phyloP scores from a whole-genome alignment of 2,888 invertebrate species.

The Aplocera efformata region DNA sequence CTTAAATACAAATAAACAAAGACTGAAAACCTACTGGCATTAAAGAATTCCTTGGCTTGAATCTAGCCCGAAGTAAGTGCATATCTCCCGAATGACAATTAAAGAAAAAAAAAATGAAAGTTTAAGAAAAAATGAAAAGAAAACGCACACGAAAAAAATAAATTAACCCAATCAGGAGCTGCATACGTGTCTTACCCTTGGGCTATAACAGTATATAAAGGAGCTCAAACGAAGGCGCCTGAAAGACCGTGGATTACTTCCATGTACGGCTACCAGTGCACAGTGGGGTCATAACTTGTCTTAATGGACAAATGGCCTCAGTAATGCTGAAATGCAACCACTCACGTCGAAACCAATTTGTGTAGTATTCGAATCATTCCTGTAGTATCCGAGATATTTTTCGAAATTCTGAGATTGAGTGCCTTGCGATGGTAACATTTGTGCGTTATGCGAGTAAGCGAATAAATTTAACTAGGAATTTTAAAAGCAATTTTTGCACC shows the following conservation, averaged over 20 bases:
- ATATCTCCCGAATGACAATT: too few species aligned
- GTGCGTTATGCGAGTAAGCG: too few species aligned
- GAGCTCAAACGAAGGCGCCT: slow-evolving; percentile 10
- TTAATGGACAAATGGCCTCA: slow-evolving; percentile 43
- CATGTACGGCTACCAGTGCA: slow-evolving; percentile 33
- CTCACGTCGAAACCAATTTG: slow-evolving; percentile 14
- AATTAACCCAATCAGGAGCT: slow-evolving; percentile 18
- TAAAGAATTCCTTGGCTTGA: too few species aligned
- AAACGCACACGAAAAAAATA: slow-evolving; percentile 11
- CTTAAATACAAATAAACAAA: too few species aligned
- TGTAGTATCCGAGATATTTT: neutral
- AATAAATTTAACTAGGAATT: too few species aligned
- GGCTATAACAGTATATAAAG: slow-evolving; percentile 13
- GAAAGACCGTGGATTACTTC: slow-evolving; percentile 18
- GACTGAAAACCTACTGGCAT: too few species aligned
- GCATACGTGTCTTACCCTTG: slow-evolving; percentile 6
- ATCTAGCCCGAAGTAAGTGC: too few species aligned
- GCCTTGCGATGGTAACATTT: too few species aligned
- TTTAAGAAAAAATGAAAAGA: too few species aligned
- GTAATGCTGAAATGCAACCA: slow-evolving; percentile 26
- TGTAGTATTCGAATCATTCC: slow-evolving; percentile 4
- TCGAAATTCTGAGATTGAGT: too few species aligned
- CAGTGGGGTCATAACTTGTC: slow-evolving; percentile 37
- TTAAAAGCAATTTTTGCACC: too few species aligned
- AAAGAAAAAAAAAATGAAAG: too few species aligned